Conservation (phyloP, 2,113 vertebrate species). For the Syrmaticus mikado region DNA sequence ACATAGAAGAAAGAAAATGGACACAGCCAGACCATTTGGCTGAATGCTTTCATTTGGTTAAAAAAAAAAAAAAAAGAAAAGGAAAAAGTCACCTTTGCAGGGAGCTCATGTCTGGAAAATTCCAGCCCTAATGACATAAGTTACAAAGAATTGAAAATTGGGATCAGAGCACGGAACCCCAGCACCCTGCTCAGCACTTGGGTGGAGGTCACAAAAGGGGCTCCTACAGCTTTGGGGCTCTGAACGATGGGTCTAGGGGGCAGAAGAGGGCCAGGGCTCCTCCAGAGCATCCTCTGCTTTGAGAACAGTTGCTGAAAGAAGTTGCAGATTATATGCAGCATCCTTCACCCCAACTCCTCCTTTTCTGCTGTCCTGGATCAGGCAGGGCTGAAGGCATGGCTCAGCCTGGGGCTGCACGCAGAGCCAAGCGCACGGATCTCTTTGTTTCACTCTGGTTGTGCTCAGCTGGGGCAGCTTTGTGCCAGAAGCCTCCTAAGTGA, state of each 20-base stretch:
- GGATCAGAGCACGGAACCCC: constrained; percentile 31
- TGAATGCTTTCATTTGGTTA: not conserved
- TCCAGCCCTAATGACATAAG: constrained; percentile 43
- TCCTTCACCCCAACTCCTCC: not conserved
- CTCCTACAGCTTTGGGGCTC: accelerated
- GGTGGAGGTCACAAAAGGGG: not conserved
- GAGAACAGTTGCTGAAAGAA: not conserved
- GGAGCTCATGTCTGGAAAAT: constrained; percentile 51
- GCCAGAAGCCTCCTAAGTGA: constrained; percentile 45
- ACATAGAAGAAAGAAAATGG: not conserved
- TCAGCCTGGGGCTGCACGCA: not conserved
- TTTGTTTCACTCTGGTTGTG: not conserved
- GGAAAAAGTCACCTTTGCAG: constrained; percentile 42
- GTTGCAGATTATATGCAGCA: not conserved
- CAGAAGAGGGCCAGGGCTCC: not conserved
- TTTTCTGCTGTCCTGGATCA: not conserved
- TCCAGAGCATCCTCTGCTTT: not conserved
- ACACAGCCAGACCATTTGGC: constrained; percentile 20
- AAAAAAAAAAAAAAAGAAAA: not conserved
- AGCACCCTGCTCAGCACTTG: not conserved
- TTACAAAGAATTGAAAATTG: constrained; percentile 42
- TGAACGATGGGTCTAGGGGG: not conserved
- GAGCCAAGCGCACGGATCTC: not conserved
- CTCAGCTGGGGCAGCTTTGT: constrained; percentile 35
- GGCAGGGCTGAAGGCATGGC: not conserved